Base-by-base conservation (phyloP, 2,888 invertebrate species). In the Morinoia aosen region DNA sequence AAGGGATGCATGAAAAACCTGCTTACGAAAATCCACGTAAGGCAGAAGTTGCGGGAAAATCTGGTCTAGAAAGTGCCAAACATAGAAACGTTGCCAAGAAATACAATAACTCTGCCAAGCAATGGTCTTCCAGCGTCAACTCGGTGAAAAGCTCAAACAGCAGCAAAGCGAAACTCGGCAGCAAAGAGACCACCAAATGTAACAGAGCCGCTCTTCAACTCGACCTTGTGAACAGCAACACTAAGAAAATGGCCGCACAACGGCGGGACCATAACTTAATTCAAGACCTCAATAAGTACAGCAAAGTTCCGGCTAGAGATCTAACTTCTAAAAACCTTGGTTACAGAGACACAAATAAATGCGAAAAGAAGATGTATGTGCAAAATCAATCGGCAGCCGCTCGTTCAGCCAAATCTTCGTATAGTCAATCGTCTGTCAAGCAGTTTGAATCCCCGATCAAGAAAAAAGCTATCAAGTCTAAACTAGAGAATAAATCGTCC, bases 341-440 rank as follows among this genome's bases (percentile, higher is more conserved):
- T 57, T 96, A 96, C 91, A 95, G 93, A 58, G 96, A 96, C 12
- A 96, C 96, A 57, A 96, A 96, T 91, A 96, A 96, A 76, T 96
- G 96, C 88, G 96, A 96, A 90, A 96, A 96, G 94, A 95, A 96
- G 57, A 64, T 96, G 40, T 96, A 96, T 88, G 91, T 94, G 40
- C 95, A 94, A 33, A 96, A 95, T 11, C 95, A 93, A 19, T 57
- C 56, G 0, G 56, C 93, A 25, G 93, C 57, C 25, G 93, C 93
- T n/a, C 93, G 57, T 16, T 56, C 48, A 39, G 57, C 25, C 57
- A 93, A 33, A 33, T 57, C 56, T n/a, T 19, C 25, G 12, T 93
- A 56, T 33, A 57, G 11, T 57, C 58, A 93, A 25, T 40, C 57
- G 7, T 58, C 91, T 58, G 57, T 11, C 39, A 91, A 95, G 61